A percentile compares a stretch with the other conserved stretches of the same genome.
Conservation (phyloP, 2,113 vertebrate genomes). For the Xiphophorus hellerii region DNA sequence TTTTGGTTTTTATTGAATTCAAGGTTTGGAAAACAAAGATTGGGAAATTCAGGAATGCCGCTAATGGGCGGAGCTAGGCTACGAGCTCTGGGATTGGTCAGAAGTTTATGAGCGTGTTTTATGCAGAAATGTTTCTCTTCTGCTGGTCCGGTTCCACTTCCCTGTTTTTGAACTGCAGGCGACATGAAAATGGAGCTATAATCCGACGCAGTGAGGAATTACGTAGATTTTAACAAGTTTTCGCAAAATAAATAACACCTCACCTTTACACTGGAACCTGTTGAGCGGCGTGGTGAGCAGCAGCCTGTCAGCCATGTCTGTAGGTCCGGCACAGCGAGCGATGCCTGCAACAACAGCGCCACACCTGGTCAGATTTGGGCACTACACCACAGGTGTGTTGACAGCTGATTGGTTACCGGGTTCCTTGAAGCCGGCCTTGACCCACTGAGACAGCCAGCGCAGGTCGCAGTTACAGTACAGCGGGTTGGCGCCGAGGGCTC, state of each 20-base stretch:
- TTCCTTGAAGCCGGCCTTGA: slow-evolving; percentile 96
- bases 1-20: no score
- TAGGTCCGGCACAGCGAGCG: slow-evolving; percentile 92
- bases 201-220: no score
- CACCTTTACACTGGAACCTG: slow-evolving; percentile 96
- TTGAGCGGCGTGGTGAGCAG: slow-evolving; percentile 94
- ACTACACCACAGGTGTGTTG: not conserved
- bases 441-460: slow-evolving; percentile 98
- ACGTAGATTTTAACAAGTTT: no score
- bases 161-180: no score
- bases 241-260: not conserved
- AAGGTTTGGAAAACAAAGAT: no score
- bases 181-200: no score
- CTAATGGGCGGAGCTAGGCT: no score
- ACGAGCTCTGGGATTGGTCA: no score
- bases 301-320: slow-evolving; percentile 92
- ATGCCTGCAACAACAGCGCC: slow-evolving; percentile 77
- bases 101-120: no score
- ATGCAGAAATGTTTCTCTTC: no score
- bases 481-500: slow-evolving; percentile 95
- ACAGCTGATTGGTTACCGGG: slow-evolving; percentile 74
- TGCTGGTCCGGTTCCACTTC: no score
- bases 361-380: not conserved
- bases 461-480: slow-evolving; percentile 94
- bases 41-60: no score